Evolutionary conservation across 2,888 invertebrate species (phyloP).

Genomic region (Tuberolachnus salignus): DNA sequence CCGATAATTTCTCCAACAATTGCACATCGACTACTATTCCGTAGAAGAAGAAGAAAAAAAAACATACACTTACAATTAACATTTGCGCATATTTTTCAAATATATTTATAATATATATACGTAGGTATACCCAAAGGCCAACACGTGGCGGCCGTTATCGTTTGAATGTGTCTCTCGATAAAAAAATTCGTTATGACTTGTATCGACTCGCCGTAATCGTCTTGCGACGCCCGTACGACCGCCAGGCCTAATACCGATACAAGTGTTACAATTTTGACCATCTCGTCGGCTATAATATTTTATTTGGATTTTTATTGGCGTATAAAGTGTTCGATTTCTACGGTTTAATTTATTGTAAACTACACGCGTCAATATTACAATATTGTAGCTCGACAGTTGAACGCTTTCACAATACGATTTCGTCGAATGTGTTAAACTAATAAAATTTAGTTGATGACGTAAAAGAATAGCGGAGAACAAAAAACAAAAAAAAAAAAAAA

Average conservation of each 20-base stretch:
- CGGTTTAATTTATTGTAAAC: no score
- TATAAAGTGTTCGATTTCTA: no score
- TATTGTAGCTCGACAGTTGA: no score
- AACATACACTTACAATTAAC: background rate
- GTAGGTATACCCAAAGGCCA: background rate
- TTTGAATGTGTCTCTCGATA: background rate
- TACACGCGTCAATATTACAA: no score
- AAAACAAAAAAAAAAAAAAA: no score
- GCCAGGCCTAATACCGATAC: background rate
- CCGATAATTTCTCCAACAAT: background rate
- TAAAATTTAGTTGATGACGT: no score
- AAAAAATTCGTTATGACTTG: background rate
- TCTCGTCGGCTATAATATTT: background rate
- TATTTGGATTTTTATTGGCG: background rate
- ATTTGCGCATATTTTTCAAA: background rate
- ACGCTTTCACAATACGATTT: no score
- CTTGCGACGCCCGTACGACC: background rate
- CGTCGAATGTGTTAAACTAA: no score
- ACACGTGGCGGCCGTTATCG: constrained; percentile 18
- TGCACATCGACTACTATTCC: background rate
- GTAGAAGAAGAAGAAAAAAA: background rate
- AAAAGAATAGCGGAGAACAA: no score
- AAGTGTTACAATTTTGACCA: background rate
- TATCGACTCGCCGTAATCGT: background rate
- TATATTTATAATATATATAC: background rate